Conservation (phyloP, 2,797 vertebrate species). For the Vultur gryphus region DNA sequence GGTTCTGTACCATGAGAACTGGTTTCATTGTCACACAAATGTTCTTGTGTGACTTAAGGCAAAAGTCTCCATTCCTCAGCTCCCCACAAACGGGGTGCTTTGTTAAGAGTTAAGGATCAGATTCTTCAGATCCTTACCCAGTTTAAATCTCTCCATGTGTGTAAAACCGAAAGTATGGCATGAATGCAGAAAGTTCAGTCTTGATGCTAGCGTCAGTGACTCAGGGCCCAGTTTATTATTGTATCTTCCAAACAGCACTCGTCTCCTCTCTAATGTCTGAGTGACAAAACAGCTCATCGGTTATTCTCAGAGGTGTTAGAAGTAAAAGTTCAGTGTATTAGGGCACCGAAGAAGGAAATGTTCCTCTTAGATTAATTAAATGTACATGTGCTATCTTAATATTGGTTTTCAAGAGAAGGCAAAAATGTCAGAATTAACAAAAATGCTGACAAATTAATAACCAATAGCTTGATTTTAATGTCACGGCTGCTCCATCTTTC, state of each 20-base stretch:
- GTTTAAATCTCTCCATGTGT: neutral
- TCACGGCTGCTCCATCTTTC: neutral
- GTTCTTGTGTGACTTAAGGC: neutral
- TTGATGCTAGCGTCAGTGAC: neutral
- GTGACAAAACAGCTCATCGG: neutral
- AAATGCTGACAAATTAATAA: neutral
- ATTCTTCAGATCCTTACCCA: neutral
- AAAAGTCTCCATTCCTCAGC: neutral
- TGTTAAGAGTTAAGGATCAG: neutral
- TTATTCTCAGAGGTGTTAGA: neutral
- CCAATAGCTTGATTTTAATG: neutral
- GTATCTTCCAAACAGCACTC: neutral
- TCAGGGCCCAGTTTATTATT: neutral
- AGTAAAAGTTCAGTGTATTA: neutral
- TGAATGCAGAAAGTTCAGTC: neutral
- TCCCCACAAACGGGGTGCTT: neutral
- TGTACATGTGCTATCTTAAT: neutral
- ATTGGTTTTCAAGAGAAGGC: neutral
- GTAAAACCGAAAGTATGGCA: neutral
- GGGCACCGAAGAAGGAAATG: neutral
- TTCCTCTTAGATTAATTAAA: neutral
- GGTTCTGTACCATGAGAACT: neutral
- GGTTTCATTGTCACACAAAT: neutral
- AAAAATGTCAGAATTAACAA: neutral
- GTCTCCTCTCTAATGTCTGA: neutral